phyloP scores from a whole-genome alignment of 2,888 invertebrate species.

The Ochropleura plecta region DNA sequence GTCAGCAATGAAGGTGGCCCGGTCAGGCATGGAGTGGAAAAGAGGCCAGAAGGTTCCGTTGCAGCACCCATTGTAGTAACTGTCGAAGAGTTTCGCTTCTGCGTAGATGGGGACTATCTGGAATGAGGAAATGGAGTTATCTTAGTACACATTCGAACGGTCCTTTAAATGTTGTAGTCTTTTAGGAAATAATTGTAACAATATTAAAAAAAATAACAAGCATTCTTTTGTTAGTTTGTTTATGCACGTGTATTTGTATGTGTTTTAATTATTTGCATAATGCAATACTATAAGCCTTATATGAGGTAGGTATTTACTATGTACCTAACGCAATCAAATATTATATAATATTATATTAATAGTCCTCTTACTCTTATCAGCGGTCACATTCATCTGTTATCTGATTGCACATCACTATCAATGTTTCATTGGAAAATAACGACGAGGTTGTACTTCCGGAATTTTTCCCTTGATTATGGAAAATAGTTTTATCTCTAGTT shows the following conservation, averaged over 20 bases:
- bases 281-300: slow-evolving; percentile 26
- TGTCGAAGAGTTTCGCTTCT: slow-evolving; percentile 94
- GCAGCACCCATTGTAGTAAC: slow-evolving; percentile 98
- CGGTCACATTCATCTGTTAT: slow-evolving; percentile 54
- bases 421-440: slow-evolving; percentile 64
- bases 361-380: slow-evolving; percentile 25
- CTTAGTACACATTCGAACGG: not conserved
- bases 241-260: not conserved
- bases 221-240: not conserved
- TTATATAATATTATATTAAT: no score
- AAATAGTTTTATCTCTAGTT: slow-evolving; percentile 6
- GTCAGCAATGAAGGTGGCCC: slow-evolving; percentile 95
- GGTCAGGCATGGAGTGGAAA: slow-evolving; percentile 97
- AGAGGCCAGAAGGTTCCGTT: slow-evolving; percentile 98
- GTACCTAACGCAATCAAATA: slow-evolving; percentile 26
- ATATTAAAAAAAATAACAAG: not conserved
- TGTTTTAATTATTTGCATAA: slow-evolving; percentile 16
- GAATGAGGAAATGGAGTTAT: slow-evolving; percentile 51
- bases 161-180: not conserved
- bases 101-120: slow-evolving; percentile 96
- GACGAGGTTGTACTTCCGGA: slow-evolving; percentile 38
- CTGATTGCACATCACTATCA: slow-evolving; percentile 68
- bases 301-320: slow-evolving; percentile 18
- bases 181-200: not conserved
- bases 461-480: slow-evolving; percentile 27